Conservation (phyloP, 1,140 invertebrate genomes). For the Rhagoletis pomonella region DNA sequence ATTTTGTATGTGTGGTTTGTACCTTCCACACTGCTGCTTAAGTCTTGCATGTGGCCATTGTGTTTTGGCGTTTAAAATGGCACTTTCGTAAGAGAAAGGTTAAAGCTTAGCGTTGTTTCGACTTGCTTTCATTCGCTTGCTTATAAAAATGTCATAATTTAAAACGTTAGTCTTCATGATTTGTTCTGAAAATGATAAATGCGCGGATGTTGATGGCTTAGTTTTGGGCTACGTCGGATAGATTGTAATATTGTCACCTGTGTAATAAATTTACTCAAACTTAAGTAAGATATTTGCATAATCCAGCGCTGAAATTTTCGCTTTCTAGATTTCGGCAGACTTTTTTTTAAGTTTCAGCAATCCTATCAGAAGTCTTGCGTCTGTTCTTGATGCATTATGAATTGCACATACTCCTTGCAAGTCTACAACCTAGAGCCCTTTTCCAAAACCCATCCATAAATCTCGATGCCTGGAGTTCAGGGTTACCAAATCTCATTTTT, state of each 20-base stretch:
- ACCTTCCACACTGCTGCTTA: not conserved
- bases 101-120: not conserved
- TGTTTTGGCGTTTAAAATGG: constrained; percentile 6
- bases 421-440: too few species aligned
- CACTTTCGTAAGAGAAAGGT: not conserved
- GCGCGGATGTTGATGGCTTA: not conserved
- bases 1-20: not conserved
- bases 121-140: not conserved
- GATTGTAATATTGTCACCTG: not conserved
- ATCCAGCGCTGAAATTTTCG: too few species aligned
- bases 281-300: not conserved
- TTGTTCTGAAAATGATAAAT: not conserved
- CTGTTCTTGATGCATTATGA: too few species aligned
- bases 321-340: too few species aligned
- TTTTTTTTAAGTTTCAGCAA: too few species aligned
- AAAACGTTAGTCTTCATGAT: constrained; percentile 7
- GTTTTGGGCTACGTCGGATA: not conserved
- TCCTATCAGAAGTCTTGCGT: too few species aligned
- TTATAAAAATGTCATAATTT: not conserved
- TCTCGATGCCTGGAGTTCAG: too few species aligned
- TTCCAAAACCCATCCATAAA: too few species aligned
- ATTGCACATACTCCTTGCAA: too few species aligned
- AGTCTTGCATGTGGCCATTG: not conserved
- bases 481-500: too few species aligned
- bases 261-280: not conserved